Percentiles rank a stretch among this genome's conserved stretches.
These are phyloP conservation scores for Trichogramma pretiosum DNA, from an alignment of 1,140 invertebrate species.

Conservation along the genomic window DNA sequence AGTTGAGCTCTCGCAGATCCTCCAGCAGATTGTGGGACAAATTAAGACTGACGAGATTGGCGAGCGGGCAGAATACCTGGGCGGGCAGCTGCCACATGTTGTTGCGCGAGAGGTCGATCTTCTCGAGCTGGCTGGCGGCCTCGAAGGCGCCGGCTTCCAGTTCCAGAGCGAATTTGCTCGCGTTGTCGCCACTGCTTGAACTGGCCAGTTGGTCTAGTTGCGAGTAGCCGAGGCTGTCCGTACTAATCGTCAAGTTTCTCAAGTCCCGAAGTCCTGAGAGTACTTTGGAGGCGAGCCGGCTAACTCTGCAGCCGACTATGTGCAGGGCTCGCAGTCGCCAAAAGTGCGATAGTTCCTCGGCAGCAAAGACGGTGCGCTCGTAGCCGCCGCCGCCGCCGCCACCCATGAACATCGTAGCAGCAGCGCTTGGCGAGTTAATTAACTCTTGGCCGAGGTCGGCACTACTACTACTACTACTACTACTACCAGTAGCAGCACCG, in stretches of 20 bases:
- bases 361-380: background rate
- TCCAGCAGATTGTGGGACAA: conserved; percentile 77
- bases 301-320: conserved; percentile 76
- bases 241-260: conserved; percentile 70
- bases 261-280: conserved; percentile 67
- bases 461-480: background rate
- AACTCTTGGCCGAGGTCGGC: background rate
- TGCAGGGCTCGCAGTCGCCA: conserved; percentile 66
- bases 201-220: conserved; percentile 56
- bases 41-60: conserved; percentile 66
- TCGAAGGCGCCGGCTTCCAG: conserved; percentile 65
- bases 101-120: conserved; percentile 77
- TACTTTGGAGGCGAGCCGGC: conserved; percentile 58
- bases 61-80: conserved; percentile 72
- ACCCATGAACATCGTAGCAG: too few relatives aligned
- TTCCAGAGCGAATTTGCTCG: conserved; percentile 65
- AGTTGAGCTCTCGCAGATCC: conserved; percentile 73
- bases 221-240: conserved; percentile 39
- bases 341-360: conserved; percentile 64
- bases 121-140: conserved; percentile 62
- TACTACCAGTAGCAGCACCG: too few relatives aligned
- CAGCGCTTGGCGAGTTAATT: background rate
- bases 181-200: conserved; percentile 63
- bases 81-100: conserved; percentile 82
- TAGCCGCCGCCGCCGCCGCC: background rate